A percentile compares a stretch with the other conserved stretches of the same genome.
Conservation (phyloP, 2,113 vertebrate species). For the Microtus ochrogaster region DNA sequence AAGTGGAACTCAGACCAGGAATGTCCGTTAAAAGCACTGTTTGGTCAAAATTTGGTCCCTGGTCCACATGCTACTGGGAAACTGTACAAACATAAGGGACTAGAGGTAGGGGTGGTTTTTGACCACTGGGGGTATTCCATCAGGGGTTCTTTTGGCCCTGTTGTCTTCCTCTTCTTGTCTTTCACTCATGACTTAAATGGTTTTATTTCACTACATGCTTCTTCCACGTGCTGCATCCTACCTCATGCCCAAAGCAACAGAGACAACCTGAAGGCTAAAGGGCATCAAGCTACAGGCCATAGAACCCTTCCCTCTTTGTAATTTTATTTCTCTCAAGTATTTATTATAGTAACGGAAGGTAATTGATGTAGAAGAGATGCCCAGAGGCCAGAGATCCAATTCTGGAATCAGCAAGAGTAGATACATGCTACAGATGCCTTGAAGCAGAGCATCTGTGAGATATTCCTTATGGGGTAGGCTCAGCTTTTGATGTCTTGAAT, state of each 20-base stretch:
- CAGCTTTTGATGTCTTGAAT: not conserved
- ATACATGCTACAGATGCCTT: not conserved
- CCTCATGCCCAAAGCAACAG: not conserved
- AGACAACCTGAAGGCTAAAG: not conserved
- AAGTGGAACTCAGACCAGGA: not conserved
- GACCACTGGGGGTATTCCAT: not conserved
- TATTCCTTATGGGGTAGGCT: not conserved
- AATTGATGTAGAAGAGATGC: not conserved
- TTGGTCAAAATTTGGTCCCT: not conserved
- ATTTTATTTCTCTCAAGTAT: not conserved
- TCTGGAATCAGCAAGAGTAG: not conserved
- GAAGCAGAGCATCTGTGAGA: not conserved
- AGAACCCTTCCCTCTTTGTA: not conserved
- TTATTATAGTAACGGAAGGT: not conserved
- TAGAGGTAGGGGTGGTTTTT: not conserved
- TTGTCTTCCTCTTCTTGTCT: not conserved
- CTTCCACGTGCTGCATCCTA: not conserved
- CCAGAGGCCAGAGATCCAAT: not conserved
- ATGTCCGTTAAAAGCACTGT: not conserved
- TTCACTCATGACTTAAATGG: not conserved
- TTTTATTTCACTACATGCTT: not conserved
- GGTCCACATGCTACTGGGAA: not conserved
- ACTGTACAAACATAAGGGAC: no score
- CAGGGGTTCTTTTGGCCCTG: not conserved
- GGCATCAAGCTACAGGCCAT: not conserved